phyloP scores from a whole-genome alignment of 2,888 invertebrate species.

The Tethea ocularis region DNA sequence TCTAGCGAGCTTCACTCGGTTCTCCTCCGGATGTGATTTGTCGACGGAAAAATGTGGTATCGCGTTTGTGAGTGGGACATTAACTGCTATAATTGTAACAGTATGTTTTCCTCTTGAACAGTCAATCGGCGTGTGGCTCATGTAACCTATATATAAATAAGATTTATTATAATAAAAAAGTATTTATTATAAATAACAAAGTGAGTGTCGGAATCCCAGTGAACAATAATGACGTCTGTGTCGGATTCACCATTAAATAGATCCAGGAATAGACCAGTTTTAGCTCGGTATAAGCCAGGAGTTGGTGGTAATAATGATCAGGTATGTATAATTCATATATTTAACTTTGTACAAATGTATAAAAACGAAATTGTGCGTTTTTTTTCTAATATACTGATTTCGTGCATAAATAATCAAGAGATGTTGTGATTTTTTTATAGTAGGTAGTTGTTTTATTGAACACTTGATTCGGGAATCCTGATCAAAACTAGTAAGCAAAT shows the following conservation, averaged over 20 bases:
- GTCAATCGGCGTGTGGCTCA: slow-evolving; percentile 49
- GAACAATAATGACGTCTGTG: slow-evolving; percentile 62
- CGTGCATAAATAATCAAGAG: too few species aligned
- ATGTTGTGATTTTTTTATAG: too few species aligned
- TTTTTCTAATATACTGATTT: too few species aligned
- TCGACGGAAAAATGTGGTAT: slow-evolving; percentile 80
- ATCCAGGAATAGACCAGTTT: slow-evolving; percentile 70
- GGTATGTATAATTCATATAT: slow-evolving; percentile 41
- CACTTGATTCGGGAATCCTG: too few species aligned
- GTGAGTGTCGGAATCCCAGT: slow-evolving; percentile 13
- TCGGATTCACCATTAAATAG: slow-evolving; percentile 71
- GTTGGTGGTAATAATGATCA: slow-evolving; percentile 52
- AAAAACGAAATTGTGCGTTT: too few species aligned
- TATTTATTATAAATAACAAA: background rate
- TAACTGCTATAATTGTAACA: slow-evolving; percentile 68
- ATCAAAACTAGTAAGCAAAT: too few species aligned
- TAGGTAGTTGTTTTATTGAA: too few species aligned
- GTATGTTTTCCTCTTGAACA: slow-evolving; percentile 73
- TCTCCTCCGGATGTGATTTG: slow-evolving; percentile 82
- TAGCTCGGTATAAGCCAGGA: slow-evolving; percentile 71
- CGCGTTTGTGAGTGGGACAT: slow-evolving; percentile 64
- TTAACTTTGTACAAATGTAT: too few species aligned
- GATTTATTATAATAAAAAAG: slow-evolving; percentile 13
- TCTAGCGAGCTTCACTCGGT: slow-evolving; percentile 56
- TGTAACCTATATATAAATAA: slow-evolving; percentile 12